Conservation (phyloP, 2,797 vertebrate species). For the Cetoscarus ocellatus region DNA sequence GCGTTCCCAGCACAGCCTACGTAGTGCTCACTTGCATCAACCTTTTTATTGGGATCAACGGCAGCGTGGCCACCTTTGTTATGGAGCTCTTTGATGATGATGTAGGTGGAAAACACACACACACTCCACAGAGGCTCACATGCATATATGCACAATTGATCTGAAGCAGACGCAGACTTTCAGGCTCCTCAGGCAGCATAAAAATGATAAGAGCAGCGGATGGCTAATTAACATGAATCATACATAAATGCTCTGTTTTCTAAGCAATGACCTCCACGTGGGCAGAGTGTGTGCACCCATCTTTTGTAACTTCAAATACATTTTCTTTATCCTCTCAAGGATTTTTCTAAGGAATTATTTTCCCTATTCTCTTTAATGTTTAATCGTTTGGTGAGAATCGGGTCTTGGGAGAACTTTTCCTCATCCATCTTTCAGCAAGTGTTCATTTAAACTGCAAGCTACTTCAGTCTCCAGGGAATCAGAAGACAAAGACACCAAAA, state of each 20-base stretch:
- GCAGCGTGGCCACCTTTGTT: constrained; percentile 96
- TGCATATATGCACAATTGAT: not conserved
- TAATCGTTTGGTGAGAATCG: constrained; percentile 73
- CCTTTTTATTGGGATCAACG: constrained; percentile 98
- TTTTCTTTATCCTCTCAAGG: constrained; percentile 66
- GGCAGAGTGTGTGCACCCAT: constrained; percentile 48
- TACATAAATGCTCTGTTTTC: constrained; percentile 50
- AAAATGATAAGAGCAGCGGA: constrained; percentile 29
- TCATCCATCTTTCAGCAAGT: constrained; percentile 77
- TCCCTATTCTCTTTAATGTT: constrained; percentile 72
- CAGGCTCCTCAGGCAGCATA: constrained; percentile 21
- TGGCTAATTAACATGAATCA: constrained; percentile 63
- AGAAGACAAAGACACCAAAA: constrained; percentile 73
- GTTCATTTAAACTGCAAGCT: constrained; percentile 70
- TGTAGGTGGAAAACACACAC: constrained; percentile 78
- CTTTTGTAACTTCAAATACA: constrained; percentile 60
- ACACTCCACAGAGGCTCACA: not conserved
- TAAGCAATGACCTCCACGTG: constrained; percentile 39
- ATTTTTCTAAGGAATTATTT: constrained; percentile 72
- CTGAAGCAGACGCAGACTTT: constrained; percentile 1
- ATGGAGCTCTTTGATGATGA: constrained; percentile 94
- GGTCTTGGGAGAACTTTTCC: constrained; percentile 70
- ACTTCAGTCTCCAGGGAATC: constrained; percentile 60
- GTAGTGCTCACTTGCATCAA: constrained; percentile 96
- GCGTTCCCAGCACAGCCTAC: constrained; percentile 96